Percentiles rank a stretch among this genome's conserved stretches.
Evolutionary conservation across 2,797 vertebrate species (phyloP).

Genomic region (Phylloscopus collybita): DNA sequence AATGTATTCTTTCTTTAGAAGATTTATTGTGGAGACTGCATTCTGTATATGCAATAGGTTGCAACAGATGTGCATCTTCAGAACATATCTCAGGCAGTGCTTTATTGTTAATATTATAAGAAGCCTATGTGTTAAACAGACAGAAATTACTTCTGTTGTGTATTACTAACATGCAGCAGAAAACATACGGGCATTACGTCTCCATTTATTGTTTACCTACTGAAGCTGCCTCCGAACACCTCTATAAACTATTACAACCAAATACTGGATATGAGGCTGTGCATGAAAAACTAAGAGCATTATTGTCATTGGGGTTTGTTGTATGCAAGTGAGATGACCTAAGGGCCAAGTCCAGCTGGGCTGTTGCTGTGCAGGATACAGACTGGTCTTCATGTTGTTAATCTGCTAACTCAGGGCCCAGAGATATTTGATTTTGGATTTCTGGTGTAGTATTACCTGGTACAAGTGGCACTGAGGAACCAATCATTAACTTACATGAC

Average conservation of each 20-base stretch:
- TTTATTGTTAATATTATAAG: slow-evolving; percentile 24
- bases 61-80: background rate
- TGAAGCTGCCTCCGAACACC: background rate
- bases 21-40: background rate
- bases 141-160: background rate
- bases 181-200: background rate
- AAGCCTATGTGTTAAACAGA: background rate
- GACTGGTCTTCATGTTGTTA: background rate
- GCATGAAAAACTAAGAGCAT: background rate
- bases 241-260: background rate
- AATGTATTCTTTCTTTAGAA: background rate
- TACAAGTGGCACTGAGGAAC: background rate
- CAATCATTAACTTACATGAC: background rate
- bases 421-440: background rate
- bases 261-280: background rate
- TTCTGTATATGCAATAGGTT: background rate
- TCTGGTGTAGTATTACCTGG: background rate
- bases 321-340: background rate
- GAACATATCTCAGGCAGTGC: background rate
- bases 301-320: background rate
- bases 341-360: background rate
- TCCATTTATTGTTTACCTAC: background rate
- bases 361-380: background rate
- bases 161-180: background rate
- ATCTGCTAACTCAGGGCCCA: background rate